Percentiles rank a stretch among this genome's conserved stretches.
Conservation (phyloP, 23 tunicate species). For the Trididemnum miniatum region DNA sequence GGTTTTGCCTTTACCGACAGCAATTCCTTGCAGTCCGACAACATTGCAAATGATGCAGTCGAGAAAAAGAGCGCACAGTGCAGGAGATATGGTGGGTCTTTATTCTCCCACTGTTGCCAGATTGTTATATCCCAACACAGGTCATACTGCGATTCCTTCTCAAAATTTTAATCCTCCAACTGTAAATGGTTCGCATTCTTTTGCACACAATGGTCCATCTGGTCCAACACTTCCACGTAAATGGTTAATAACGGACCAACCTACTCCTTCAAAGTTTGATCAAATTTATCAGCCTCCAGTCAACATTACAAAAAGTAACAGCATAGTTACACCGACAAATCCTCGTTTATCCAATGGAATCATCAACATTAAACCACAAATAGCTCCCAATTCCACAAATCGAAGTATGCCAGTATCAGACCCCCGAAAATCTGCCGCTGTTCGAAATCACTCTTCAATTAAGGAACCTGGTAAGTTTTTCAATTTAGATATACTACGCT, state of each 20-base stretch:
- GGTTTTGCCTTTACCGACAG: background rate
- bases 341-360: background rate
- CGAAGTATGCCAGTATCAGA: too few species aligned
- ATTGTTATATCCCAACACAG: constrained; percentile 16
- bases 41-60: constrained; percentile 13
- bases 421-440: too few species aligned
- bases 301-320: background rate
- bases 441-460: too few species aligned
- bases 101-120: background rate
- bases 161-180: background rate
- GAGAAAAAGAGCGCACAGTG: constrained; percentile 63
- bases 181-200: background rate
- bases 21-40: constrained; percentile 14
- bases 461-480: too few species aligned
- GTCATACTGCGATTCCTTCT: background rate
- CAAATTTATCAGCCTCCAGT: background rate
- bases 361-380: too few species aligned
- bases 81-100: constrained; percentile 44
- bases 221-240: background rate
- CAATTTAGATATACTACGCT: too few species aligned
- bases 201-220: background rate
- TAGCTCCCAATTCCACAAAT: too few species aligned
- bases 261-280: background rate
- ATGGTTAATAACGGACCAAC: background rate
- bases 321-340: background rate